phyloP scores from a whole-genome alignment of 2,113 vertebrate species.

The Stomatorhinus ivindoensis region DNA sequence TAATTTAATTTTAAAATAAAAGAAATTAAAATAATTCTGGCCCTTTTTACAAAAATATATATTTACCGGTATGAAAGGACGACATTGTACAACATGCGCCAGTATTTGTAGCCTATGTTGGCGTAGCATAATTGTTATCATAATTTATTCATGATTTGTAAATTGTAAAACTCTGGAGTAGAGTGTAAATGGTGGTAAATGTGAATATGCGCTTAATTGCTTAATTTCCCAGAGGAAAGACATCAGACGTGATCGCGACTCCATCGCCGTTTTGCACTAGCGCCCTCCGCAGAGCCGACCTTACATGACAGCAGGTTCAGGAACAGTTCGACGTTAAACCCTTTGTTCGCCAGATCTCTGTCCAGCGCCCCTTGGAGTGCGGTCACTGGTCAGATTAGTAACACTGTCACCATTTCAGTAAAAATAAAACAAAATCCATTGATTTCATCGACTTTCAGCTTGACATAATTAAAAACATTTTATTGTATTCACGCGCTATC shows the following conservation, averaged over 20 bases:
- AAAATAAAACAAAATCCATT: background rate
- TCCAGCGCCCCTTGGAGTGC: background rate
- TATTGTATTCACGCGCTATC: background rate
- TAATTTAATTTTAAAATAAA: background rate
- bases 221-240: slow-evolving; percentile 2
- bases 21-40: background rate
- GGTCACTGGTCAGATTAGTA: background rate
- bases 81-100: background rate
- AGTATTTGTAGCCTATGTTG: background rate
- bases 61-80: background rate
- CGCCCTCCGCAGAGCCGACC: background rate
- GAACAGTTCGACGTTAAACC: background rate
- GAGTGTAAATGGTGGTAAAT: background rate
- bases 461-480: background rate
- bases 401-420: background rate
- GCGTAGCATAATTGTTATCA: background rate
- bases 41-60: background rate
- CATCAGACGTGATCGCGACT: background rate
- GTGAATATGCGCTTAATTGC: background rate
- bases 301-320: background rate
- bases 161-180: background rate
- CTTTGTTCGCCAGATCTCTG: background rate
- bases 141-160: background rate
- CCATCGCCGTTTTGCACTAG: background rate
- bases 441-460: background rate